Conservation (phyloP, 2,888 invertebrate genomes). For the Podabrus alpinus region DNA sequence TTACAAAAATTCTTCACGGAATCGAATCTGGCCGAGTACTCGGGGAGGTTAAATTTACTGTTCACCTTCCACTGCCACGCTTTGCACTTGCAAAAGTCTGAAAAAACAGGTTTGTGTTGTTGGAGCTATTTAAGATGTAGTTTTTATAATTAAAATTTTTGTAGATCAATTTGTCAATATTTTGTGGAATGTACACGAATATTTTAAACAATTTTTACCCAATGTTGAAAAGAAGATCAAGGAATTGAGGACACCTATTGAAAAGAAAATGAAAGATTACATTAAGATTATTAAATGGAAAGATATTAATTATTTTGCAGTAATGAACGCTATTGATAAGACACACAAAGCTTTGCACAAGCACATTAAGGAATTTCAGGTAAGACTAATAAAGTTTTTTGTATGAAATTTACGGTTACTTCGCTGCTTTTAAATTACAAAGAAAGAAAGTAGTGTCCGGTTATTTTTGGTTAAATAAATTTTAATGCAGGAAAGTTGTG, state of each 20-base stretch:
- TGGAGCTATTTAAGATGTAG: neutral
- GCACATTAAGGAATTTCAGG: conserved; percentile 83
- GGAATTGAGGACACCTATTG: conserved; percentile 77
- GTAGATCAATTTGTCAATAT: conserved; percentile 65
- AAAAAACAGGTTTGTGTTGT: conserved; percentile 21
- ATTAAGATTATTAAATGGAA: conserved; percentile 95
- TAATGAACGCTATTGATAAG: conserved; percentile 86
- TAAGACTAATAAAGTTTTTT: conserved; percentile 39
- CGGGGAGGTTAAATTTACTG: conserved; percentile 76
- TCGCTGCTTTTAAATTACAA: too few relatives aligned
- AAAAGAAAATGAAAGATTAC: conserved; percentile 89
- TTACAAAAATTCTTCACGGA: conserved; percentile 83
- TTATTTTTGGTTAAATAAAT: too few relatives aligned
- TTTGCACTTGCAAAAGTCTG: conserved; percentile 57
- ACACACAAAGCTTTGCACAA: conserved; percentile 87
- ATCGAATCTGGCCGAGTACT: conserved; percentile 83
- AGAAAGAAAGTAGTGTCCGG: too few relatives aligned
- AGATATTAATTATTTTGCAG: conserved; percentile 92
- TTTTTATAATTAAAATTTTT: conserved; percentile 32
- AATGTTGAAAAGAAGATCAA: conserved; percentile 69
- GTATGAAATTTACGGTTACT: neutral
- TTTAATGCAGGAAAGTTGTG: too few relatives aligned
- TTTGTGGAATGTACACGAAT: conserved; percentile 81
- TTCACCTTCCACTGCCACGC: conserved; percentile 82
- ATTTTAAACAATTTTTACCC: conserved; percentile 78